phyloP scores from a whole-genome alignment of 2,797 vertebrate species.

The Xenentodon cancila region DNA sequence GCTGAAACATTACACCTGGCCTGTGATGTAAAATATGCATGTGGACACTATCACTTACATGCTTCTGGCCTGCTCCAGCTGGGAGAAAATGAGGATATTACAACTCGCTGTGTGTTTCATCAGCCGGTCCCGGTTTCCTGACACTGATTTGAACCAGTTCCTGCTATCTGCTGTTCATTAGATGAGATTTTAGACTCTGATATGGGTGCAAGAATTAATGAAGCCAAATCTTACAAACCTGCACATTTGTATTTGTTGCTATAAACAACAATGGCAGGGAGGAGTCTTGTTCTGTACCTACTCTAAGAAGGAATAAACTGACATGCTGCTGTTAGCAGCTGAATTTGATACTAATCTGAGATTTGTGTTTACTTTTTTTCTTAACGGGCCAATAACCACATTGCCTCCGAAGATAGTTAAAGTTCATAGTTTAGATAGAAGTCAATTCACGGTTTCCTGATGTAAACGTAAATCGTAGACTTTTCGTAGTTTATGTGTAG shows the following conservation, averaged over 20 bases:
- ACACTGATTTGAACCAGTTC: conserved; percentile 77
- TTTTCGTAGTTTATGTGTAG: too few species aligned
- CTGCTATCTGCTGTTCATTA: conserved; percentile 68
- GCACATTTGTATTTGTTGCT: conserved; percentile 29
- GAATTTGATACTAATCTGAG: not conserved
- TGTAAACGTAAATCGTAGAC: too few species aligned
- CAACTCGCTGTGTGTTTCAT: conserved; percentile 73
- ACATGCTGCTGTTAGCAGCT: conserved; percentile 6
- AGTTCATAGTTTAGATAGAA: too few species aligned
- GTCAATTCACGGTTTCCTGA: too few species aligned
- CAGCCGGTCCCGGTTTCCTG: conserved; percentile 73
- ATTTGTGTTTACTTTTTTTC: not conserved
- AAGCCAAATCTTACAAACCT: conserved; percentile 26
- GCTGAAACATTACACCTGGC: conserved; percentile 74
- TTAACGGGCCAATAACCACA: too few species aligned
- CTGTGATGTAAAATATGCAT: conserved; percentile 79
- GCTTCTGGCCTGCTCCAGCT: conserved; percentile 66
- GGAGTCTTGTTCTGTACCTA: conserved; percentile 23
- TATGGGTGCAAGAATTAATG: conserved; percentile 48
- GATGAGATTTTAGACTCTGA: conserved; percentile 57
- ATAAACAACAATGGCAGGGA: conserved; percentile 19
- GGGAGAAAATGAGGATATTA: conserved; percentile 75
- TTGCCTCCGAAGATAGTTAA: too few species aligned
- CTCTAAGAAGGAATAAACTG: conserved; percentile 26
- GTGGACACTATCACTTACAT: conserved; percentile 77